These are phyloP conservation scores for Menidia beryllina DNA, from an alignment of 2,113 vertebrate genomes.

Conservation along the genomic window DNA sequence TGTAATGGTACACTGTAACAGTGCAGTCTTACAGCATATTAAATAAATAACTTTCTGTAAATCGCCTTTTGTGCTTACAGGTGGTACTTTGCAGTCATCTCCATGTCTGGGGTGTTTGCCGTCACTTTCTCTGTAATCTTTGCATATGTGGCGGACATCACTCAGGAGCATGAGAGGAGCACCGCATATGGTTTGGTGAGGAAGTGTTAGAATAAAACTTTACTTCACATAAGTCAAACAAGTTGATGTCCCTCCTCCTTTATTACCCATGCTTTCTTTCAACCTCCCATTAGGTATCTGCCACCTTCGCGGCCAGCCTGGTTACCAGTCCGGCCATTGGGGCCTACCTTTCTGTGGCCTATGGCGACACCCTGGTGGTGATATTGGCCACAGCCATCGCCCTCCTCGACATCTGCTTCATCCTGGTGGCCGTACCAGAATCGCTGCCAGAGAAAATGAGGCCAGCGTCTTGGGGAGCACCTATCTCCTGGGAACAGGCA, in stretches of 20 bases:
- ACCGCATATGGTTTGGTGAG: conserved; percentile 92
- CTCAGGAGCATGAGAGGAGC: conserved; percentile 91
- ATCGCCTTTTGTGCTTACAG: conserved; percentile 63
- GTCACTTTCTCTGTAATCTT: conserved; percentile 94
- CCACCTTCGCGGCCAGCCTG: conserved; percentile 91
- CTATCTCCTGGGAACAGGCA: conserved; percentile 93
- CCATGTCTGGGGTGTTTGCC: conserved; percentile 92
- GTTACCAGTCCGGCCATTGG: conserved; percentile 93
- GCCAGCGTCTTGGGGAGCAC: conserved; percentile 91
- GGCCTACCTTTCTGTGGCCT: conserved; percentile 87
- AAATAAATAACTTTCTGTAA: too few relatives aligned
- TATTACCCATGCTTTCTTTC: not conserved
- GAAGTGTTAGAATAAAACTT: not conserved
- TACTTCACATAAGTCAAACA: not conserved
- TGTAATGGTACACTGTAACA: too few relatives aligned
- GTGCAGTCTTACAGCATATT: too few relatives aligned
- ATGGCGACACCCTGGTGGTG: conserved; percentile 90
- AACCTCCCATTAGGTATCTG: conserved; percentile 85
- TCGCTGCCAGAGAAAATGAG: conserved; percentile 93
- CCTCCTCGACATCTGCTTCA: conserved; percentile 91
- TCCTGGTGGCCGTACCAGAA: conserved; percentile 91
- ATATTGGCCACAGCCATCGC: conserved; percentile 90
- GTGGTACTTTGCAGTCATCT: conserved; percentile 97
- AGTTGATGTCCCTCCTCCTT: not conserved
- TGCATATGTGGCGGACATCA: conserved; percentile 92